Evolutionary conservation across 1,140 invertebrate species (phyloP).

Genomic region (Psix sp.): DNA sequence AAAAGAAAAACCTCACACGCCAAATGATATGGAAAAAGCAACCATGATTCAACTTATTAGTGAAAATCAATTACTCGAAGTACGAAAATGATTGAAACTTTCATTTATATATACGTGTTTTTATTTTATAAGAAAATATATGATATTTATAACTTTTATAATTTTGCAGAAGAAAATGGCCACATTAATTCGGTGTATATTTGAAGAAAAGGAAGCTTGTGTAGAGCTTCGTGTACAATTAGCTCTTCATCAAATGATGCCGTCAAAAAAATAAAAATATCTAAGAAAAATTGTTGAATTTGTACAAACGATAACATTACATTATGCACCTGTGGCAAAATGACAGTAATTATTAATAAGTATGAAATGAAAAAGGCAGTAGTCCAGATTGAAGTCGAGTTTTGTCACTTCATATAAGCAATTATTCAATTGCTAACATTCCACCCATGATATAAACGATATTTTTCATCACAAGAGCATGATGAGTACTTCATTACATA

Average conservation of each 20-base stretch:
- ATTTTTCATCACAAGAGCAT: no score
- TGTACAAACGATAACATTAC: constrained; percentile 15
- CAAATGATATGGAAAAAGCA: constrained; percentile 76
- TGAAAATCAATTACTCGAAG: constrained; percentile 82
- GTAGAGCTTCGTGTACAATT: constrained; percentile 82
- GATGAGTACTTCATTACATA: no score
- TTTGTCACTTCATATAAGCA: no score
- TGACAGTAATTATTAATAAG: no score
- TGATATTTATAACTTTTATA: neutral
- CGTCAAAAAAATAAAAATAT: constrained; percentile 60
- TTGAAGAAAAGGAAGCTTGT: constrained; percentile 83
- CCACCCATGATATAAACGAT: no score
- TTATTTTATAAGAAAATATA: no score
- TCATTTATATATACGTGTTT: no score
- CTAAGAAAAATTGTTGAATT: constrained; percentile 35
- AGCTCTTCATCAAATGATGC: constrained; percentile 78
- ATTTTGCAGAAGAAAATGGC: constrained; percentile 79
- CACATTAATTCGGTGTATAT: constrained; percentile 80
- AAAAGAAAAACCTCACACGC: constrained; percentile 74
- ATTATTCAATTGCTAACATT: no score
- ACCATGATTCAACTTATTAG: constrained; percentile 77
- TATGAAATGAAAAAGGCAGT: no score
- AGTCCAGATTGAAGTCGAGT: no score
- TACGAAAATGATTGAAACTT: constrained; percentile 34
- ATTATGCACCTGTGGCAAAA: no score